phyloP scores from a whole-genome alignment of 2,888 invertebrate species.

The Dione vanillae region DNA sequence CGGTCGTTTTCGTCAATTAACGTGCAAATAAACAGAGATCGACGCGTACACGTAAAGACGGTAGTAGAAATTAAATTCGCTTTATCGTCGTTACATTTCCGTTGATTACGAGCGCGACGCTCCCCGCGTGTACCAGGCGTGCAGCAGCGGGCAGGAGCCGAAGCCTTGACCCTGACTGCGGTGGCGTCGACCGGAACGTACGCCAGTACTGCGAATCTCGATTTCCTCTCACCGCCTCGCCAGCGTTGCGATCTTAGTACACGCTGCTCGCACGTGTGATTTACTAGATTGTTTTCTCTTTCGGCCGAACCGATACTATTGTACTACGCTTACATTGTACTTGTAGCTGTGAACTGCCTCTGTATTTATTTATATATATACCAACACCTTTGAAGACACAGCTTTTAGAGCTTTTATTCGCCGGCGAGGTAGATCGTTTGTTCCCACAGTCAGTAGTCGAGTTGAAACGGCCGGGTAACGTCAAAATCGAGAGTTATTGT shows the following conservation, averaged over 20 bases:
- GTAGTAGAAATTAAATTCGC: constrained; percentile 69
- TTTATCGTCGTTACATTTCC: constrained; percentile 72
- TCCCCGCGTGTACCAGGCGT: constrained; percentile 69
- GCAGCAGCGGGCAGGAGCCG: constrained; percentile 74
- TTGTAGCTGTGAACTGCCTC: constrained; percentile 3
- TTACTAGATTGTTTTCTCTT: constrained; percentile 73
- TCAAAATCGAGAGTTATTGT: constrained; percentile 74
- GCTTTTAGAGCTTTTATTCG: neutral
- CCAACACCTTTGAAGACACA: neutral
- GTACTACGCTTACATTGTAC: constrained; percentile 34
- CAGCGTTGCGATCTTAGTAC: constrained; percentile 74
- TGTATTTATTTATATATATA: neutral
- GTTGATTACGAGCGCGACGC: constrained; percentile 58
- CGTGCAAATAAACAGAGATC: constrained; percentile 12
- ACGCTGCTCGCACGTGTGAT: constrained; percentile 73
- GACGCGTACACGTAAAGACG: constrained; percentile 1
- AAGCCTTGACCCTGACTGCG: constrained; percentile 83
- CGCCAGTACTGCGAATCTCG: constrained; percentile 77
- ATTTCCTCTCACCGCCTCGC: constrained; percentile 69
- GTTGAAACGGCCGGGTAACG: constrained; percentile 55
- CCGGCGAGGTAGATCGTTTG: neutral
- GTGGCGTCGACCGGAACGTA: constrained; percentile 84
- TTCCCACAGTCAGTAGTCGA: constrained; percentile 30
- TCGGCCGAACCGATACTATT: constrained; percentile 51
- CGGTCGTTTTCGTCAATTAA: neutral